Evolutionary conservation across 2,113 vertebrate genomes (phyloP), one percentile per base, ranked within the genome.

Genomic region (Sialia sialis): DNA sequence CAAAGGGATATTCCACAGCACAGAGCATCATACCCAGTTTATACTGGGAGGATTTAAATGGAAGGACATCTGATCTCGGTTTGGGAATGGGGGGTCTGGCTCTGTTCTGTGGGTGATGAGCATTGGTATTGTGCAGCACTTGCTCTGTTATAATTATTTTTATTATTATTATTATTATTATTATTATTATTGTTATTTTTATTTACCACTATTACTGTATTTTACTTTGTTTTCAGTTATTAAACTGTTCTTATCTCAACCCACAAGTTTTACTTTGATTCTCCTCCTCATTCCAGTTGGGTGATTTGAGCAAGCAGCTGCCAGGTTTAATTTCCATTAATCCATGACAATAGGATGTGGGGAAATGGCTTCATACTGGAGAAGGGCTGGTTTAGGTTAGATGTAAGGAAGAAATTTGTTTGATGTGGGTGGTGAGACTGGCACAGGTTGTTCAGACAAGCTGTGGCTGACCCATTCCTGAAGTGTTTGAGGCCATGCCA

Each of bases 341-440:
- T 18, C 32, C 0, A 0, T 32, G 62, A 8, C 44, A 43, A 22
- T 5, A 22, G 46, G 34, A 54, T 38, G 51, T 54, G 30, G 29
- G 23, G 7, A 68, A 54, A 41, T 30, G 16, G 13, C 21, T 82
- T 46, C 46, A 54, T 13, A 18, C 39, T 68, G 29, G 26, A 67
- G 39, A 68, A 54, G 11, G 27, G 9, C 16, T 46, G 46, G 13
- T 54, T 75, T 82, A 34, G 68, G 44, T 67, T 15, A 30, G 46
- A 25, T 13, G 16, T 1, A 17, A 15, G 29, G 46, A 68, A 30
- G 29, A 48, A 34, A 6, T 34, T 54, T 34, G 60, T 54, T 23
- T 26, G 11, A 30, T 68, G 39, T 75, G 13, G 4, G 6, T 59
- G 44, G 23, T 67, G 4, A 46, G 41, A 38, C 27, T 52, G 77